phyloP scores from a whole-genome alignment of 2,888 invertebrate species.

The Blastobasis lacticolella region DNA sequence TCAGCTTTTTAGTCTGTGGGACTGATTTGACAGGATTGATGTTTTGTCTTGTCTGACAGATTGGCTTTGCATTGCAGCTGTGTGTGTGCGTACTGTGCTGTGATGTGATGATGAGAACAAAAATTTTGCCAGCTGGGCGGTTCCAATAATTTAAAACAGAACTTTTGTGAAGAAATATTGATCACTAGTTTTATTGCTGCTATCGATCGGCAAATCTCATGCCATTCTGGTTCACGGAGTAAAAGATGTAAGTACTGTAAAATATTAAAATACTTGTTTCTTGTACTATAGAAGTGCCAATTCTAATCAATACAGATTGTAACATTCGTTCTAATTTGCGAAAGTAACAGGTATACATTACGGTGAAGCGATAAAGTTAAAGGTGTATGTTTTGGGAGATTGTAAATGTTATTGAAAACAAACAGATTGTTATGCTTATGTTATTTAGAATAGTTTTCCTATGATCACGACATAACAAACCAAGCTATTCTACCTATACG shows the following conservation, averaged over 20 bases:
- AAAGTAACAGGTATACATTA: neutral
- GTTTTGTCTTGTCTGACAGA: too few relatives aligned
- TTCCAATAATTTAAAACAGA: constrained; percentile 35
- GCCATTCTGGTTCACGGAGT: too few relatives aligned
- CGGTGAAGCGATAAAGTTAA: too few relatives aligned
- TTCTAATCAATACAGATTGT: constrained; percentile 34
- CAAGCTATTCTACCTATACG: too few relatives aligned
- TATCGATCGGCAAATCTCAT: too few relatives aligned
- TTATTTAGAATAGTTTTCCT: neutral
- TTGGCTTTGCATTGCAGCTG: too few relatives aligned
- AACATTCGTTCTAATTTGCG: neutral
- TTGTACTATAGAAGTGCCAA: constrained; percentile 12
- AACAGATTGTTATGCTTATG: neutral
- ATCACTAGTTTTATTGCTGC: neutral
- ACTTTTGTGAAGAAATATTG: constrained; percentile 5
- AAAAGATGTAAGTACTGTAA: constrained; percentile 20
- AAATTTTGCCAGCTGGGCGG: constrained; percentile 66
- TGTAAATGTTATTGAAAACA: neutral
- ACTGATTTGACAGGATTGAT: too few relatives aligned
- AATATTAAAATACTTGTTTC: constrained; percentile 20
- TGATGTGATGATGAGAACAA: constrained; percentile 1
- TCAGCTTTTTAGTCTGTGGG: too few relatives aligned
- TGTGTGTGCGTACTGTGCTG: too few relatives aligned
- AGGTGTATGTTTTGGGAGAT: too few relatives aligned
- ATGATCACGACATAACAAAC: too few relatives aligned